These are phyloP conservation scores for Halocynthia roretzi DNA, from an alignment of 23 tunicate species.

Conservation along the genomic window DNA sequence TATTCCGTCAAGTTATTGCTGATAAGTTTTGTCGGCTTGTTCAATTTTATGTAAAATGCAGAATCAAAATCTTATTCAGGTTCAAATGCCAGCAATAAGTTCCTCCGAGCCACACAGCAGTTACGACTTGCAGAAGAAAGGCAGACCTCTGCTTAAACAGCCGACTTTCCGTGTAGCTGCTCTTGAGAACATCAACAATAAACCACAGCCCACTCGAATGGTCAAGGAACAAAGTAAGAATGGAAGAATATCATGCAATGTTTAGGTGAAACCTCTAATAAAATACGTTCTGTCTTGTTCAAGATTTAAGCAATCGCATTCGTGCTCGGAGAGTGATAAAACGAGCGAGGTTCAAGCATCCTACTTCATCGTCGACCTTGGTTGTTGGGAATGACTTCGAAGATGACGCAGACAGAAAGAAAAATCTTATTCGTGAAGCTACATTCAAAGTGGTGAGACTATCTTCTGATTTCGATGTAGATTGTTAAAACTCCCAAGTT, in stretches of 20 bases:
- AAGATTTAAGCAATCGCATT: conserved; percentile 20
- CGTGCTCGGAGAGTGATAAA: conserved; percentile 55
- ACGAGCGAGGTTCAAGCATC: conserved; percentile 74
- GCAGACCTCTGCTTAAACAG: conserved; percentile 46
- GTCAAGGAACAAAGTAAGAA: conserved; percentile 18
- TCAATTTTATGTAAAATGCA: no score
- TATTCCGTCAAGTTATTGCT: no score
- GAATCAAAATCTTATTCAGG: no score
- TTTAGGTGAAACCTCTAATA: background rate
- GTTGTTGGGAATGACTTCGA: conserved; percentile 32
- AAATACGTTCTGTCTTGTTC: background rate
- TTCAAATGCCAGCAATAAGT: no score
- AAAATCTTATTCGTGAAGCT: conserved; percentile 58
- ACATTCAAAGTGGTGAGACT: conserved; percentile 61
- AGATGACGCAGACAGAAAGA: background rate
- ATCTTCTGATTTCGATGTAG: background rate
- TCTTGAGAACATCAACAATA: conserved; percentile 15
- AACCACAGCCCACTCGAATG: conserved; percentile 13
- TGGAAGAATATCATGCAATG: background rate
- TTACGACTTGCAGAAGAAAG: conserved; percentile 7
- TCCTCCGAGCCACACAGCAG: background rate
- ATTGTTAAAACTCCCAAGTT: background rate
- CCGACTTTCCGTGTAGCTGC: conserved; percentile 43
- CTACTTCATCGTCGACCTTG: conserved; percentile 49
- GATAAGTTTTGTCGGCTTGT: no score